Evolutionary conservation across 2,797 vertebrate species (phyloP).

Genomic region (Lithobates sylvaticus): DNA sequence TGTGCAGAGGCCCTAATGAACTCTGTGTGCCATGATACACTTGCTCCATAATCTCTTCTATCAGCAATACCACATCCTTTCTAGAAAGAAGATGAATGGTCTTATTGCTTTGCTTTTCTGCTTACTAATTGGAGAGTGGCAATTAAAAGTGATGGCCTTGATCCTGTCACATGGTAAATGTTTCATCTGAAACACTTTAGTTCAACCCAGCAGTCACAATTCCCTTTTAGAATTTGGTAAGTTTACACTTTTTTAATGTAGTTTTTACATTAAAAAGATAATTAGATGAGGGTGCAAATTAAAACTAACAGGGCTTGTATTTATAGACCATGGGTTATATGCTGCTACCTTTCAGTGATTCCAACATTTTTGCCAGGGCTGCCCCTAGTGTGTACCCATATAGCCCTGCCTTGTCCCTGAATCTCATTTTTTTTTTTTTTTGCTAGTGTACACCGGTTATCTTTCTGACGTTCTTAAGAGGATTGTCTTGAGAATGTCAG

Average conservation of each 20-base stretch:
- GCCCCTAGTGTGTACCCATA: no score
- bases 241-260: background rate
- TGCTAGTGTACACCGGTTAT: no score
- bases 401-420: no score
- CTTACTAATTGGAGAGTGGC: constrained; percentile 17
- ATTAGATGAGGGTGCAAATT: background rate
- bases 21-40: background rate
- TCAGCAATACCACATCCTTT: constrained; percentile 25
- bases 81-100: constrained; percentile 23
- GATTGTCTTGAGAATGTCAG: no score
- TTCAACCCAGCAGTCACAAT: background rate
- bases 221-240: background rate
- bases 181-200: background rate
- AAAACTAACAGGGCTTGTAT: no score
- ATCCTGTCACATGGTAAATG: background rate
- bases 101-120: constrained; percentile 19
- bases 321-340: no score
- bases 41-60: constrained; percentile 5
- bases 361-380: no score
- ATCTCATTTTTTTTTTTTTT: no score
- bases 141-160: background rate
- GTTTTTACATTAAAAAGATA: background rate
- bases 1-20: constrained; percentile 6
- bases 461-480: no score
- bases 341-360: no score